Evolutionary conservation across 2,797 vertebrate genomes (phyloP).

Genomic region (Adelosebastes latens): DNA sequence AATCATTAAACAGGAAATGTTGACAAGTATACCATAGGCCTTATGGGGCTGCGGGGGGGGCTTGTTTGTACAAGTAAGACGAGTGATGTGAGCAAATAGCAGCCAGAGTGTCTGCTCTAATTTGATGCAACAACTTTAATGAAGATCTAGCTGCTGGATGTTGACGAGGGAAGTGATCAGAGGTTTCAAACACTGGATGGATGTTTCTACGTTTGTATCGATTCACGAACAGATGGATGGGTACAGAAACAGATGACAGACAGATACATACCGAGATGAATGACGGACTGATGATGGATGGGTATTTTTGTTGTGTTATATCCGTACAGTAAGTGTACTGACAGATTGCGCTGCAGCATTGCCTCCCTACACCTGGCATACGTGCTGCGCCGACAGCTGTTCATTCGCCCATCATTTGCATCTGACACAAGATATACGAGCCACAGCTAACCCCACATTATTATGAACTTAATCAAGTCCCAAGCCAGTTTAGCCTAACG

Average conservation of each 20-base stretch:
- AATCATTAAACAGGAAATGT: conserved; percentile 40
- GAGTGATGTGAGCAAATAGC: conserved; percentile 4
- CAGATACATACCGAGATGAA: background rate
- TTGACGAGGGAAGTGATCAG: background rate
- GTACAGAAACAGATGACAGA: conserved; percentile 12
- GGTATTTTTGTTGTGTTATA: background rate
- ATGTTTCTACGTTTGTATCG: background rate
- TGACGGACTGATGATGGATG: conserved; percentile 19
- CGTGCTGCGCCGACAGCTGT: conserved; percentile 50
- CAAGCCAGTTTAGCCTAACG: background rate
- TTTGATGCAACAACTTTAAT: conserved; percentile 17
- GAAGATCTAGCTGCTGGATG: background rate
- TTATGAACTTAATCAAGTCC: conserved; percentile 30
- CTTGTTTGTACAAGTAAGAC: conserved; percentile 8
- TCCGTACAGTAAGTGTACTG: background rate
- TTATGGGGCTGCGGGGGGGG: conserved; percentile 3
- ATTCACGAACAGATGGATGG: conserved; percentile 25
- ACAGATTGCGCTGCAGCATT: conserved; percentile 14
- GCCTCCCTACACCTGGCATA: conserved; percentile 30
- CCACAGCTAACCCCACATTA: conserved; percentile 33
- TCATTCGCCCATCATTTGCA: conserved; percentile 40
- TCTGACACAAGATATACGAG: conserved; percentile 39
- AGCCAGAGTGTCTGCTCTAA: conserved; percentile 9
- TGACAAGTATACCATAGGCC: conserved; percentile 18
- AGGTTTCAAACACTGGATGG: background rate